Evolutionary conservation across 2,888 invertebrate species (phyloP).

Genomic region (Rotaria sp.): DNA sequence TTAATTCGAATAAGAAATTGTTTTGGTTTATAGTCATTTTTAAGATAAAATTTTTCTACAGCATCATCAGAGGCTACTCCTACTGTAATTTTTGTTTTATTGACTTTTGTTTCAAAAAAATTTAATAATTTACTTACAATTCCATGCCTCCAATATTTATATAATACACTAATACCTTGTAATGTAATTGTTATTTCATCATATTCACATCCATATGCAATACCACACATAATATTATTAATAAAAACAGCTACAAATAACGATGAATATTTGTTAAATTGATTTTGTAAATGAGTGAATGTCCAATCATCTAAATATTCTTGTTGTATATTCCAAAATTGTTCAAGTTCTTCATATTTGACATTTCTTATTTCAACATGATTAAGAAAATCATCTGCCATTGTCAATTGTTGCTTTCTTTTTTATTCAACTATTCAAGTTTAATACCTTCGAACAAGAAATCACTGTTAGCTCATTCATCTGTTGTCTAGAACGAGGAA

Average conservation of each 20-base stretch:
- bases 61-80: background rate
- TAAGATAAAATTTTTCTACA: background rate
- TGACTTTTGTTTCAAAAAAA: background rate
- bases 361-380: background rate
- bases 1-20: slow-evolving; percentile 1
- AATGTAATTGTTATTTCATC: background rate
- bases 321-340: background rate
- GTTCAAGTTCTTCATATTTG: background rate
- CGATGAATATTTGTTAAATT: background rate
- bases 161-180: background rate
- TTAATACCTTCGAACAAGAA: no score
- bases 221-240: background rate
- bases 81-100: background rate
- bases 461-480: no score
- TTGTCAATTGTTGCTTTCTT: no score
- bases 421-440: no score
- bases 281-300: background rate
- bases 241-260: background rate
- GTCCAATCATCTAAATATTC: background rate
- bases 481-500: no score
- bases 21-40: background rate
- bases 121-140: background rate
- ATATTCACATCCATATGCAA: background rate
- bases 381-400: background rate
- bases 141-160: background rate